phyloP scores from a whole-genome alignment of 2,797 vertebrate genomes.

The Chaetodon trifasciatus region DNA sequence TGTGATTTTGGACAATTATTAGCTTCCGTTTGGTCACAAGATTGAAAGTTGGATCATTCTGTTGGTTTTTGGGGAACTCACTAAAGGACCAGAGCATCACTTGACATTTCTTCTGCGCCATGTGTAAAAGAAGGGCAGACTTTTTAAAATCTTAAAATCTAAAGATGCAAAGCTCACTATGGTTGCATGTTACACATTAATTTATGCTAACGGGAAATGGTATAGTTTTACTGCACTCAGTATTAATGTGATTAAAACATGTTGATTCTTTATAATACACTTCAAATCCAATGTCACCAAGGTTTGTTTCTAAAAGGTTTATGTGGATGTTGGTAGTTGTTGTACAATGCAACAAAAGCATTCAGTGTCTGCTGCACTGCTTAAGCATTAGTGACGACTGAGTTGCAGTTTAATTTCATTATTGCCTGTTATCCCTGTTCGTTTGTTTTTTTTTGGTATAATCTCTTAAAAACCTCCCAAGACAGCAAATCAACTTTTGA shows the following conservation, averaged over 20 bases:
- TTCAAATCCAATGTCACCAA: slow-evolving; percentile 25
- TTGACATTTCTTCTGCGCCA: neutral
- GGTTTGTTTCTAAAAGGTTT: slow-evolving; percentile 28
- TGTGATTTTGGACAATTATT: slow-evolving; percentile 14
- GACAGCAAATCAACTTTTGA: slow-evolving; percentile 5
- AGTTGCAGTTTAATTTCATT: slow-evolving; percentile 37
- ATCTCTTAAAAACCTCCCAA: slow-evolving; percentile 22
- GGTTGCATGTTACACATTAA: neutral
- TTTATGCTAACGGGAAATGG: neutral
- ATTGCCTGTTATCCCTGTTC: slow-evolving; percentile 54
- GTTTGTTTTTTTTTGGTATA: neutral
- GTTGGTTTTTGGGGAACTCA: slow-evolving; percentile 1
- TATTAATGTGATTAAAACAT: slow-evolving; percentile 15
- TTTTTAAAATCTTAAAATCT: slow-evolving; percentile 8
- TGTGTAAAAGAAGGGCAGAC: neutral
- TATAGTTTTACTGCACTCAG: slow-evolving; percentile 5
- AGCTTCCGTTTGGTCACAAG: slow-evolving; percentile 10
- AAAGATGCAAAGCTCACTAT: slow-evolving; percentile 30
- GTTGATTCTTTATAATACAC: slow-evolving; percentile 1
- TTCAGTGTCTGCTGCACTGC: slow-evolving; percentile 15
- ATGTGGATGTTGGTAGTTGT: slow-evolving; percentile 44
- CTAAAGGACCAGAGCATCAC: slow-evolving; percentile 15
- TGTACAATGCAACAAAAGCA: slow-evolving; percentile 50
- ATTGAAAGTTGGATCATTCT: neutral
- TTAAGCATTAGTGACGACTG: slow-evolving; percentile 20